These are phyloP conservation scores for Symphodus melops DNA, from an alignment of 2,113 vertebrate genomes.

Conservation along the genomic window DNA sequence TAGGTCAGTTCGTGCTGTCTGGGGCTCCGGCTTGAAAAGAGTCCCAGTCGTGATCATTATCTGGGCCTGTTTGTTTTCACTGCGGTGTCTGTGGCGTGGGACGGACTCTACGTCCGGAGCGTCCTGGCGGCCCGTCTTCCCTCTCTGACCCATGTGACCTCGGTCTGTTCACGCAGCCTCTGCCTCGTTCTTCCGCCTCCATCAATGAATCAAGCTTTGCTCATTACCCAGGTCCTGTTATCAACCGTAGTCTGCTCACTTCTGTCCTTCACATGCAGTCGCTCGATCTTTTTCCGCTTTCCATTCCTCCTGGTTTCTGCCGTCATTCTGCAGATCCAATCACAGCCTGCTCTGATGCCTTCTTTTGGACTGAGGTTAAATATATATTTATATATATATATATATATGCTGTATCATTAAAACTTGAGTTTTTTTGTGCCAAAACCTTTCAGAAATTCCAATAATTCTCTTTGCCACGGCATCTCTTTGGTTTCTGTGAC, in stretches of 20 bases:
- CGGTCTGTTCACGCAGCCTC: slow-evolving; percentile 42
- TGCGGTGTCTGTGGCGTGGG: slow-evolving; percentile 49
- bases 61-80: slow-evolving; percentile 62
- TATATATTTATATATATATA: too few species aligned
- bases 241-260: slow-evolving; percentile 53
- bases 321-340: not conserved
- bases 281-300: not conserved
- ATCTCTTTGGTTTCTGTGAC: slow-evolving; percentile 1
- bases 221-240: slow-evolving; percentile 75
- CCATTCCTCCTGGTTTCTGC: not conserved
- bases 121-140: slow-evolving; percentile 42
- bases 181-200: slow-evolving; percentile 50
- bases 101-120: slow-evolving; percentile 45
- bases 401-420: slow-evolving; percentile 3
- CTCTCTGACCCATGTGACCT: slow-evolving; percentile 56
- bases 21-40: slow-evolving; percentile 43
- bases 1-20: slow-evolving; percentile 41
- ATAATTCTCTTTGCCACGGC: not conserved
- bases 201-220: slow-evolving; percentile 79
- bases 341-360: not conserved
- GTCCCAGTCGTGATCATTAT: slow-evolving; percentile 66
- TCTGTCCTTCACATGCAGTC: slow-evolving; percentile 47
- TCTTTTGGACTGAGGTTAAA: not conserved
- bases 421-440: not conserved
- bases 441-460: not conserved